Percentiles rank a stretch among this genome's conserved stretches.
Conservation (phyloP, 2,113 vertebrate species). For the Telmatochromis sp. region DNA sequence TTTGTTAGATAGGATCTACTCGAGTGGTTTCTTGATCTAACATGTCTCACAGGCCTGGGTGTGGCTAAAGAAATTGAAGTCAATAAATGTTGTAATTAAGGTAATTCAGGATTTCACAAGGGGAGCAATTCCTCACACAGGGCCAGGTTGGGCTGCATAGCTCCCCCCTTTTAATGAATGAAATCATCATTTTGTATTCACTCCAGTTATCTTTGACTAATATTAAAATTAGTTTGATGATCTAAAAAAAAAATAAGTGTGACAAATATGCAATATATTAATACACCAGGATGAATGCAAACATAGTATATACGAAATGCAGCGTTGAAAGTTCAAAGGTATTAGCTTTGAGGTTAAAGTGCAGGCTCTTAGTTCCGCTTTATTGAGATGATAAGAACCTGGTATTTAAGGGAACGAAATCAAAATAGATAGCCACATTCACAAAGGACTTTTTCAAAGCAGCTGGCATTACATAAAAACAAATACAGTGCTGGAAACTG, state of each 20-base stretch:
- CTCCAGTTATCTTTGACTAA: neutral
- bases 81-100: neutral
- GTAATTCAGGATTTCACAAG: neutral
- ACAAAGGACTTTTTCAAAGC: neutral
- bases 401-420: neutral
- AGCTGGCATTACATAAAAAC: neutral
- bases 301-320: neutral
- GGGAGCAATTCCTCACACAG: neutral
- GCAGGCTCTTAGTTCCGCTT: neutral
- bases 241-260: neutral
- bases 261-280: neutral
- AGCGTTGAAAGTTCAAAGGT: neutral
- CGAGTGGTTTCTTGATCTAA: neutral
- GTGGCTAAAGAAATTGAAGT: neutral
- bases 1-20: neutral
- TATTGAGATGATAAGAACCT: neutral
- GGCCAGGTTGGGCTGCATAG: neutral
- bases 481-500: neutral
- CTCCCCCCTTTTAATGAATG: neutral
- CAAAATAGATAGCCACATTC: neutral
- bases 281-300: neutral
- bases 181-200: neutral
- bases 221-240: neutral
- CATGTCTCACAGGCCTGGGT: neutral
- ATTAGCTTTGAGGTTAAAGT: neutral